phyloP scores from a whole-genome alignment of 2,797 vertebrate species.

The Neomorphus geoffroyi region DNA sequence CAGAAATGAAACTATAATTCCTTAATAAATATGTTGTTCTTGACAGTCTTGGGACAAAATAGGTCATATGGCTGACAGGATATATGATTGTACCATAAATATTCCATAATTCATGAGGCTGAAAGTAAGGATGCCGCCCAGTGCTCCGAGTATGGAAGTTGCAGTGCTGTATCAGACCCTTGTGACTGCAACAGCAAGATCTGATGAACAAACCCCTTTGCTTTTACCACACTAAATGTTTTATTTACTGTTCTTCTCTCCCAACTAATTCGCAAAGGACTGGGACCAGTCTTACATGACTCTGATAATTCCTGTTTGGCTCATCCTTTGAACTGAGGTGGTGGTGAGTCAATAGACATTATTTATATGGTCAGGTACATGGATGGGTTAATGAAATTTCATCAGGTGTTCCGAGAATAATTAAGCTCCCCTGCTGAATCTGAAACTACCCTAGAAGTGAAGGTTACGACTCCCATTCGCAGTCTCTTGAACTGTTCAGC shows the following conservation, averaged over 20 bases:
- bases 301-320: not conserved
- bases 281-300: not conserved
- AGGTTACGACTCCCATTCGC: not conserved
- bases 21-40: not conserved
- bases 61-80: not conserved
- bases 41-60: not conserved
- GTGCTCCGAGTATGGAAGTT: not conserved
- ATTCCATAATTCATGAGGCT: not conserved
- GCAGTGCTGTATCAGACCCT: not conserved
- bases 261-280: fast-evolving
- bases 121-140: not conserved
- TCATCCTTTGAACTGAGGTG: not conserved
- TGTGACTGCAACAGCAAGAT: not conserved
- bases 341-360: not conserved
- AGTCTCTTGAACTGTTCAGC: not conserved
- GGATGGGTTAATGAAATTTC: not conserved
- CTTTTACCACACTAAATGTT: not conserved
- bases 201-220: not conserved
- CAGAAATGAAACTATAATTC: not conserved
- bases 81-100: not conserved
- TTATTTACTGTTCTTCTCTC: not conserved
- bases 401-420: not conserved
- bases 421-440: not conserved
- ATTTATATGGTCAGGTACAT: not conserved
- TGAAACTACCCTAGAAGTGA: not conserved